Evolutionary conservation across 2,113 vertebrate species (phyloP), one percentile per base, ranked within the genome.

Genomic region (Mobula hypostoma): DNA sequence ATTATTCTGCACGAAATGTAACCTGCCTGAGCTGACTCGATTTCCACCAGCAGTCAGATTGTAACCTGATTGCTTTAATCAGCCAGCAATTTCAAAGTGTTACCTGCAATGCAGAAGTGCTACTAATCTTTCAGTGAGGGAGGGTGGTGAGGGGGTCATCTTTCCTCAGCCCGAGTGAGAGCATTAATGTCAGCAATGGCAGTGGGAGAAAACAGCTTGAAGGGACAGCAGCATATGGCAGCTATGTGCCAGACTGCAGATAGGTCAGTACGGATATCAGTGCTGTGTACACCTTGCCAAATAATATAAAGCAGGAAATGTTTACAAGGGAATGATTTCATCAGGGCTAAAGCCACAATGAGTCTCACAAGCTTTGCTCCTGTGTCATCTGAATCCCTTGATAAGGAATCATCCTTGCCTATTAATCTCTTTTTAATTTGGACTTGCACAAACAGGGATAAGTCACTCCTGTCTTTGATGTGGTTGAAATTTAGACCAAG

Each of bases 41-140:
- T 21, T 92, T 92, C 68, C 83, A n/a, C 12, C 14, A n/a, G 36
- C 88, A 70, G 88, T 29, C n/a, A 70, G 32, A 92, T 19, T 92
- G n/a, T 36, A 40, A 92, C n/a, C 63, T 92, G 66, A 36, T 92
- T 70, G 32, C 83, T 92, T 27, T 92, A 92, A 36, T 58, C 88
- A 92, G 63, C 32, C 40, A 92, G 32, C 88, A 92, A 2, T 87
- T 48, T 87, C 83, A 61, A 61, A 61, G 83, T 68, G 88, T 70
- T 70, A 70, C 32, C n/a, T 70, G 61, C 61, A 91, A 63, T 9
- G 32, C 17, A 70, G 29, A 17, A 70, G n/a, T 32, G 2, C 58
- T 66, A 66, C 32, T 68, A 91, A 91, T 68, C 87, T 91, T 68
- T 32, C 87, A 70, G 88, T 12, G 32, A 40, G 88, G 12, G 24